Evolutionary conservation across 2,888 invertebrate genomes (phyloP).

Genomic region (Mechanitis mazaeus): DNA sequence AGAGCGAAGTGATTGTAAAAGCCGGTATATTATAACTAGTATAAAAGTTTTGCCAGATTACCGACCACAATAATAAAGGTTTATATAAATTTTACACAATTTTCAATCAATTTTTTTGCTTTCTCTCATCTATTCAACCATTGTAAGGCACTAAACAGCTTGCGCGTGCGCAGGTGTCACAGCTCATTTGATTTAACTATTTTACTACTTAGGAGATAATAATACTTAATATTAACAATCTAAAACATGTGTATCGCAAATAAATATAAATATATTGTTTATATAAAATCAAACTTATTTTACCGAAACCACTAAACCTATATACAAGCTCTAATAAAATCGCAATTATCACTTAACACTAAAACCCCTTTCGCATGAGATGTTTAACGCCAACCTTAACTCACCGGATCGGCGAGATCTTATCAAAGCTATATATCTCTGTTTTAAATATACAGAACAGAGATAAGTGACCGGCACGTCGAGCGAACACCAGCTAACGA

Average conservation of each 20-base stretch:
- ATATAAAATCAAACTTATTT: slow-evolving; percentile 2
- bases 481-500: slow-evolving; percentile 43
- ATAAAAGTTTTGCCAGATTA: slow-evolving; percentile 4
- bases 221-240: slow-evolving; percentile 30
- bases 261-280: slow-evolving; percentile 14
- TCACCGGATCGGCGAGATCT: slow-evolving; percentile 21
- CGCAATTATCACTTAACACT: slow-evolving; percentile 4
- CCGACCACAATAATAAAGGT: slow-evolving; percentile 14
- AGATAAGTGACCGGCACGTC: slow-evolving; percentile 30
- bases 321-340: neutral
- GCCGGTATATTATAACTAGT: slow-evolving; percentile 3
- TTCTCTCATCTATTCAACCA: slow-evolving; percentile 15
- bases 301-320: neutral
- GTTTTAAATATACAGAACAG: slow-evolving; percentile 26
- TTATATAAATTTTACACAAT: slow-evolving; percentile 14
- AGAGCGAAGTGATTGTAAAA: slow-evolving; percentile 23
- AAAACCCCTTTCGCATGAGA: slow-evolving; percentile 16
- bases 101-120: slow-evolving; percentile 3
- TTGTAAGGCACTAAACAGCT: slow-evolving; percentile 28
- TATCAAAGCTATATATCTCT: slow-evolving; percentile 25
- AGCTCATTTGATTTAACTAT: slow-evolving; percentile 46
- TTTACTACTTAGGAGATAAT: slow-evolving; percentile 30
- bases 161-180: slow-evolving; percentile 40
- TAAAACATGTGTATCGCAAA: slow-evolving; percentile 8
- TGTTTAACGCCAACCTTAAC: slow-evolving; percentile 21